Evolutionary conservation across 2,797 vertebrate genomes (phyloP), one percentile per base, ranked within the genome.

Genomic region (Gymnopithys bicolor): DNA sequence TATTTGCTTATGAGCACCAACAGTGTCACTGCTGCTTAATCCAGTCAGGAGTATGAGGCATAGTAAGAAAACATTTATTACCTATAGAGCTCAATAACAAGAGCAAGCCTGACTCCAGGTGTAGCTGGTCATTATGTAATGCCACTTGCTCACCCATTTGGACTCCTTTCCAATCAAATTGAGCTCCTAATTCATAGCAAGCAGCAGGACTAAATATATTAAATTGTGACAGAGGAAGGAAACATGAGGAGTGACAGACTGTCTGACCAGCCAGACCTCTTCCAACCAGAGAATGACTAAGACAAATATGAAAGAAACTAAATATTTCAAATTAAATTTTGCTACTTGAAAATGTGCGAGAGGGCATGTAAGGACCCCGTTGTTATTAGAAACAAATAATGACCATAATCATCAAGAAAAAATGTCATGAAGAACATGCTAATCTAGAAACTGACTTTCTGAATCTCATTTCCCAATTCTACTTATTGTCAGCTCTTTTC

Each of bases 361-460:
- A 68, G 30, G 33, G 8, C 35, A 18, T 41, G 30, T 75, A 58
- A 83, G 53, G 46, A 73, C 23, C 1, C 37, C 13, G 3, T 21
- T 78, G 52, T 59, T 90, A 51, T 39, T 62, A 62, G 63, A 85
- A 94, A 35, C 12, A 87, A 83, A 79, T 53, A 56, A 52, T 55
- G 21, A n/a, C 28, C 70, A 56, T 48, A 78, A 88, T 53, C 19
- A 62, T 27, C 17, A 64, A n/a, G 60, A 11, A 81, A 81, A 85
- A 71, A 48, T 7, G 19, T 41, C 1, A 2, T 32, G 16, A 19
- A 67, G 37, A 68, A 9, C 75, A 69, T 64, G 79, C 37, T 48
- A 51, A 87, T 59, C 9, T 37, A 76, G 55, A 73, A 96, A 82
- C 21, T 73, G 56, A 33, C 28, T 70, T 97, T 90, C 68, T 94